Base-by-base conservation (phyloP, 2,888 invertebrate genomes). In the Tetragonula carbonaria region DNA sequence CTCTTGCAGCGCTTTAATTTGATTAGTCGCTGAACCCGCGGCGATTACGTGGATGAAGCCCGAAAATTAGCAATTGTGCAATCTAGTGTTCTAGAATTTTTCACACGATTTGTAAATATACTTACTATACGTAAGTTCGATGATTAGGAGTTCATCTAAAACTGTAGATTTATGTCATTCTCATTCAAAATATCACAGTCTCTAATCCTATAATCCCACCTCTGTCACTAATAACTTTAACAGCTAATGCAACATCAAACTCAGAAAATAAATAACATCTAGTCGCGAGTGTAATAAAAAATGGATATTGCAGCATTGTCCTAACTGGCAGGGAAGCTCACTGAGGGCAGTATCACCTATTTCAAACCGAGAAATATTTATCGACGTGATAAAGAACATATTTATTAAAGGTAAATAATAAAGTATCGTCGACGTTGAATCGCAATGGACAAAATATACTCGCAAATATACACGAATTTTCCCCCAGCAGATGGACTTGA, bases 351-450 rank as follows among this genome's bases (percentile, higher is more conserved):
- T 79, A 79, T 74, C 74, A 45, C 21, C 21, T 38, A 59, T 53
- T 68, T 45, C 75, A 16, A 3, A 68, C 45, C 63, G 50, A 33
- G 23, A 38, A 74, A 67, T 66, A 68, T 55, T 75, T 80, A 70
- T 70, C 68, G 45, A 33, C 18, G 62, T 28, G 66, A 67, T 62
- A 68, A 50, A 74, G 67, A 53, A 28, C 16, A 28, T 45, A 59
- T 80, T 65, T 62, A 63, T 74, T 65, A 50, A 70, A 70, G 70
- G 33, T 80, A 75, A 70, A 70, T 80, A 80, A 63, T 23, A 53
- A 28, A 65, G 45, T 63, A 68, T 66, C 66, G 74, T 11, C 28
- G 50, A n/a, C 23, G 74, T 67, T n/a, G 33, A n/a, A 33, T 51
- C 74, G 59, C 53, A 45, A 59, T 77, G 13, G 21, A n/a, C 78